Percentiles rank a stretch among this genome's conserved stretches.
Evolutionary conservation across 1,140 invertebrate genomes (phyloP).

Genomic region (Diorhabda elongata): DNA sequence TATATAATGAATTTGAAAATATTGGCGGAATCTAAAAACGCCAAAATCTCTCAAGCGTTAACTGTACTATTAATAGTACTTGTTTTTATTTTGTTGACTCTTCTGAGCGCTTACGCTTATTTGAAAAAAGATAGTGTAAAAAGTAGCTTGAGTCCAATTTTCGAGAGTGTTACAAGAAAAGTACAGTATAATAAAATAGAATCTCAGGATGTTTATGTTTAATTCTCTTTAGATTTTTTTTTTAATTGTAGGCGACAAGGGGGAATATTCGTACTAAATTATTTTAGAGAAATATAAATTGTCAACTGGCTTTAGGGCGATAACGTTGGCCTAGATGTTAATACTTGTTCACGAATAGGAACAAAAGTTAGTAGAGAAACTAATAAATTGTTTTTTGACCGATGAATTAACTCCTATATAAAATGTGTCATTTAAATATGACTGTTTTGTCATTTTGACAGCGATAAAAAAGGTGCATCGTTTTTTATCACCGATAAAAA

Average conservation of each 20-base stretch:
- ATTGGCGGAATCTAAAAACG: conserved; percentile 44
- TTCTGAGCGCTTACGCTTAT: conserved; percentile 57
- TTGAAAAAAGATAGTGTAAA: conserved; percentile 57
- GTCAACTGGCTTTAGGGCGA: too few relatives aligned
- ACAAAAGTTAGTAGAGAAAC: too few relatives aligned
- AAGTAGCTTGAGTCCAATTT: conserved; percentile 58
- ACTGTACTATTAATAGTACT: conserved; percentile 57
- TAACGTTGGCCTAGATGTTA: too few relatives aligned
- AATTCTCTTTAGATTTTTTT: neutral
- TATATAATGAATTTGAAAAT: conserved; percentile 46
- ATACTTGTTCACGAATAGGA: too few relatives aligned
- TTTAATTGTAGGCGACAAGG: neutral
- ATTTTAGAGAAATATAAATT: too few relatives aligned
- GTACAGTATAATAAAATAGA: conserved; percentile 71
- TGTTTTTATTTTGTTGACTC: conserved; percentile 52
- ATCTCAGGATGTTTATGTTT: conserved; percentile 43
- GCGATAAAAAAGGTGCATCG: too few relatives aligned
- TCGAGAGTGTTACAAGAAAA: conserved; percentile 63
- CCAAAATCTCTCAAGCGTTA: conserved; percentile 47
- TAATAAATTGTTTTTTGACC: too few relatives aligned
- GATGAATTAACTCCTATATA: too few relatives aligned
- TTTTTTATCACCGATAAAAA: too few relatives aligned
- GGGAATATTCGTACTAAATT: too few relatives aligned
- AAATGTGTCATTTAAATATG: too few relatives aligned
- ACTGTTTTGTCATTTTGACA: too few relatives aligned